phyloP scores from a whole-genome alignment of 2,888 invertebrate genomes.

The Heliothis peltigera region DNA sequence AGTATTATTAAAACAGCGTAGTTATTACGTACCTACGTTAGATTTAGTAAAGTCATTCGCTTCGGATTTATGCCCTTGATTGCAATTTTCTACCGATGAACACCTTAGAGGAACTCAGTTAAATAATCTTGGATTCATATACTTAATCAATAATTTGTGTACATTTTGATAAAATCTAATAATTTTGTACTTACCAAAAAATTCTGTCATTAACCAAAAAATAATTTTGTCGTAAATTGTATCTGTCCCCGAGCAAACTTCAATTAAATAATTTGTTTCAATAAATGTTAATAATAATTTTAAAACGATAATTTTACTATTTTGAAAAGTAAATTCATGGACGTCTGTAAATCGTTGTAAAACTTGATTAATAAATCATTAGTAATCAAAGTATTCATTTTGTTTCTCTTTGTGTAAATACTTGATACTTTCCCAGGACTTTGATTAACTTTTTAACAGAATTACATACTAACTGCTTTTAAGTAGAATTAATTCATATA shows the following conservation, averaged over 20 bases:
- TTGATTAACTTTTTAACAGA: conserved; percentile 19
- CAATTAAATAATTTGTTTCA: conserved; percentile 20
- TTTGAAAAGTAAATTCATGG: conserved; percentile 44
- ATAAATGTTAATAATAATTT: conserved; percentile 46
- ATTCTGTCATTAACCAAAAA: conserved; percentile 27
- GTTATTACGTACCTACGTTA: conserved; percentile 24
- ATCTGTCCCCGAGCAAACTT: conserved; percentile 55
- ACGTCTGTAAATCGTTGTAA: conserved; percentile 59
- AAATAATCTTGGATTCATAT: conserved; percentile 39
- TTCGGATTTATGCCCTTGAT: conserved; percentile 60
- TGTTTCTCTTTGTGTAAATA: conserved; percentile 58
- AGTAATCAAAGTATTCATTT: conserved; percentile 55
- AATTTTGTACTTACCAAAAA: conserved; percentile 52
- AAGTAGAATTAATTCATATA: neutral
- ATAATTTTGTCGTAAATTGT: conserved; percentile 40
- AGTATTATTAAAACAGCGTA: conserved; percentile 48
- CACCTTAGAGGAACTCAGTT: conserved; percentile 54
- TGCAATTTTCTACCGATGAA: conserved; percentile 51
- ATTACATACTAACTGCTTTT: conserved; percentile 6
- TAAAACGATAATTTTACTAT: conserved; percentile 29
- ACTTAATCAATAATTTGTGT: conserved; percentile 56
- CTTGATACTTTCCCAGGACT: conserved; percentile 40
- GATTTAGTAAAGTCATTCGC: conserved; percentile 63
- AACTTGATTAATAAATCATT: conserved; percentile 62
- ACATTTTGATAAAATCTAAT: conserved; percentile 46